Evolutionary conservation across 2,797 vertebrate genomes (phyloP).

Genomic region (Poeciliopsis turneri): DNA sequence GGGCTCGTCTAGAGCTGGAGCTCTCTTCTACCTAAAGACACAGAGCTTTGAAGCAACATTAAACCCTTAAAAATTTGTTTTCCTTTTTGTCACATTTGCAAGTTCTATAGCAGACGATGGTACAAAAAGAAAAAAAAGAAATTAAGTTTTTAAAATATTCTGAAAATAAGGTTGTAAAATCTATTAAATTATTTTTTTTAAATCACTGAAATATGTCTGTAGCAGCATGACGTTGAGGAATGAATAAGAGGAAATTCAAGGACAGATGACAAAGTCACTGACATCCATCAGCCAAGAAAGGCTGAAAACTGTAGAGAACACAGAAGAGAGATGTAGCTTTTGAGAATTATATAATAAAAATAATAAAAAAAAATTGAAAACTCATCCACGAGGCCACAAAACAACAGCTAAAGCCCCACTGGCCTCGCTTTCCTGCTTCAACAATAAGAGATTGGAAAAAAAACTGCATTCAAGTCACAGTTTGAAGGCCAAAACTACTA

Average conservation of each 20-base stretch:
- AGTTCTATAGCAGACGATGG: neutral
- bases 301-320: neutral
- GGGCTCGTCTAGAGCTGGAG: constrained; percentile 3
- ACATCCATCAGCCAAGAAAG: neutral
- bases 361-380: neutral
- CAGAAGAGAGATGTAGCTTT: neutral
- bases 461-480: neutral
- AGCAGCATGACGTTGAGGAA: too few relatives aligned
- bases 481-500: too few relatives aligned
- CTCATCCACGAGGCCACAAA: neutral
- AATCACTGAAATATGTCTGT: too few relatives aligned
- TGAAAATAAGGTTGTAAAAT: neutral
- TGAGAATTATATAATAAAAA: neutral
- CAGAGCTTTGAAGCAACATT: neutral
- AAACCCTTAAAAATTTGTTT: neutral
- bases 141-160: neutral
- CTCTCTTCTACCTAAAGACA: constrained; percentile 15
- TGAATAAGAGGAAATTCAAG: neutral
- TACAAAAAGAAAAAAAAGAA: neutral
- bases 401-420: neutral
- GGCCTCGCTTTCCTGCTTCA: neutral
- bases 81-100: neutral
- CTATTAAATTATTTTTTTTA: too few relatives aligned
- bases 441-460: neutral
- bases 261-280: neutral